A percentile compares a stretch with the other conserved stretches of the same genome.
Conservation (phyloP, 2,797 vertebrate genomes). For the Potorous gilbertii region DNA sequence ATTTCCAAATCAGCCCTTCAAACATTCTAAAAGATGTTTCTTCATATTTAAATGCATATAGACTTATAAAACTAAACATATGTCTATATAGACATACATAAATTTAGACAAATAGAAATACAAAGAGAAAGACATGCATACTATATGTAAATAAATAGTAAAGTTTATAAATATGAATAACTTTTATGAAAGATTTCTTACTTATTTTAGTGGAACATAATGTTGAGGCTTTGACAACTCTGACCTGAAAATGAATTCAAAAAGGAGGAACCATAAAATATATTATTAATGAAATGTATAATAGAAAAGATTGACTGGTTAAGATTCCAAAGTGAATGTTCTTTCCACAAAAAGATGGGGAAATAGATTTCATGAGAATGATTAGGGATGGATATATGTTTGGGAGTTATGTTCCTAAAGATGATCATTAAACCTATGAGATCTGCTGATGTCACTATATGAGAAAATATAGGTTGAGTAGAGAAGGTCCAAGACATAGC, state of each 20-base stretch:
- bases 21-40: not conserved
- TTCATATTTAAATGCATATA: not conserved
- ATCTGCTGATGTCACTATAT: not conserved
- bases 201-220: conserved; percentile 3
- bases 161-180: not conserved
- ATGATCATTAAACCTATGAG: not conserved
- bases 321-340: not conserved
- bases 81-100: not conserved
- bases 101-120: not conserved
- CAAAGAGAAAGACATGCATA: not conserved
- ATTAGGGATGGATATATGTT: not conserved
- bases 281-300: not conserved
- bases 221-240: not conserved
- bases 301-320: not conserved
- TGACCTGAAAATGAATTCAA: not conserved
- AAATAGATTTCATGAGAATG: not conserved
- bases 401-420: not conserved
- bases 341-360: not conserved
- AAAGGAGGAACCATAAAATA: not conserved
- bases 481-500: not conserved
- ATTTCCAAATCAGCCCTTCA: not conserved
- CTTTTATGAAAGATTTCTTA: conserved; percentile 7
- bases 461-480: not conserved
- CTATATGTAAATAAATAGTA: conserved; percentile 17
- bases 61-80: not conserved